Evolutionary conservation across 2,888 invertebrate genomes (phyloP).

Genomic region (Pterostichus niger): DNA sequence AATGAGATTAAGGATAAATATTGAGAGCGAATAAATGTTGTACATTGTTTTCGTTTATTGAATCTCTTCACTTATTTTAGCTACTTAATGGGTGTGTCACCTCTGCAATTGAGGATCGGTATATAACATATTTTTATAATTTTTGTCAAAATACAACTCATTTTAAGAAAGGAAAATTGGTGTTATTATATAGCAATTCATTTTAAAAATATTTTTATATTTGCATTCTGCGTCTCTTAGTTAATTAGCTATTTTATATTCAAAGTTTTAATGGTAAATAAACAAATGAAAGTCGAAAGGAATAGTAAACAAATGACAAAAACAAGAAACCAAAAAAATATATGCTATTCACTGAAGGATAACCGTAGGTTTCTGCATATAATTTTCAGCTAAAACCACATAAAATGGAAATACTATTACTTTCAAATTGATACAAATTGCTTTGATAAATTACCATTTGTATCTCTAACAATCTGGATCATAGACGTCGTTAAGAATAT

Average conservation of each 20-base stretch:
- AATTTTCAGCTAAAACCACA: constrained; percentile 27
- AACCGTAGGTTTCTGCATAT: constrained; percentile 32
- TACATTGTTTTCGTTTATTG: too few species aligned
- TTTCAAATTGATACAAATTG: constrained; percentile 48
- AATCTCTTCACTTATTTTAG: too few species aligned
- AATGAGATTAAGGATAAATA: constrained; percentile 15
- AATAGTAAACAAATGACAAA: background rate
- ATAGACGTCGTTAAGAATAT: too few species aligned
- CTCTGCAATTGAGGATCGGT: too few species aligned
- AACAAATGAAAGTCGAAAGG: constrained; percentile 10
- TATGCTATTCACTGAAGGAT: constrained; percentile 32
- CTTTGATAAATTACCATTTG: background rate
- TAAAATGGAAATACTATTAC: background rate
- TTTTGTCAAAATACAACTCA: too few species aligned
- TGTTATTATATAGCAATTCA: too few species aligned
- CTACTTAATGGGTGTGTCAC: too few species aligned
- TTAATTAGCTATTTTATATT: background rate
- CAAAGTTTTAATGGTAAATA: constrained; percentile 11
- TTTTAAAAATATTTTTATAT: too few species aligned
- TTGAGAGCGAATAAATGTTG: constrained; percentile 22
- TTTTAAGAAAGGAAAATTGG: too few species aligned
- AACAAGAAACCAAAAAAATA: constrained; percentile 4
- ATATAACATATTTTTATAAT: too few species aligned
- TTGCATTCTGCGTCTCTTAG: too few species aligned
- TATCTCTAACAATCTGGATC: background rate